Percentiles rank a stretch among this genome's conserved stretches.
Conservation (phyloP, 2,888 invertebrate species). For the Lycia hirtaria region DNA sequence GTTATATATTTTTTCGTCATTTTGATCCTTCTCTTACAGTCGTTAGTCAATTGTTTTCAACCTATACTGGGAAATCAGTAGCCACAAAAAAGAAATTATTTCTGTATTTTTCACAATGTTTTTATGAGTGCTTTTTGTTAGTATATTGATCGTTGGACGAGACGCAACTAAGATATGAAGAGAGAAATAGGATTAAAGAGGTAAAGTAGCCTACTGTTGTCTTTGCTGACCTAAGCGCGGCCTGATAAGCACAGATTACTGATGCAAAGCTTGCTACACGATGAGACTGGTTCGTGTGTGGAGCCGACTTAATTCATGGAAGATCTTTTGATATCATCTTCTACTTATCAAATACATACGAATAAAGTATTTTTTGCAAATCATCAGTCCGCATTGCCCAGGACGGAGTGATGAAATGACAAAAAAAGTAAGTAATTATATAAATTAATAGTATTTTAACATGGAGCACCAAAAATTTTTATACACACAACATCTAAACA, state of each 20-base stretch:
- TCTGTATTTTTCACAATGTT: too few relatives aligned
- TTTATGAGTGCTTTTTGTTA: too few relatives aligned
- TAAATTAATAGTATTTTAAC: slow-evolving; percentile 24
- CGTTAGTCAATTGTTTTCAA: too few relatives aligned
- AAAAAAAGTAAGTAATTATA: slow-evolving; percentile 8
- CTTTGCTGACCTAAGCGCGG: background rate
- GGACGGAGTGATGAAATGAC: slow-evolving; percentile 77
- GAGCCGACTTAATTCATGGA: slow-evolving; percentile 48
- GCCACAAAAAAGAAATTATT: too few relatives aligned
- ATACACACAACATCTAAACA: slow-evolving; percentile 18
- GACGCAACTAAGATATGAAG: too few relatives aligned
- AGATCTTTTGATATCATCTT: slow-evolving; percentile 40
- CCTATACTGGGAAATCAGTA: too few relatives aligned
- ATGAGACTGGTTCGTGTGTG: slow-evolving; percentile 48
- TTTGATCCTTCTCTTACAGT: too few relatives aligned
- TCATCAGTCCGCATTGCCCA: slow-evolving; percentile 84
- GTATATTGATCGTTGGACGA: too few relatives aligned
- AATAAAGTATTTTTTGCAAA: slow-evolving; percentile 50
- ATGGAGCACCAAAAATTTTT: slow-evolving; percentile 41
- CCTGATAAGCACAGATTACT: background rate
- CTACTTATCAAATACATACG: background rate
- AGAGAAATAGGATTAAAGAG: too few relatives aligned
- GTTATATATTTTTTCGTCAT: too few relatives aligned
- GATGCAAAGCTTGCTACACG: background rate
- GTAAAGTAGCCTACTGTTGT: too few relatives aligned